Percentiles rank a stretch among this genome's conserved stretches.
Evolutionary conservation across 1,140 invertebrate species (phyloP).

Genomic region (Zaprionus ornatus): DNA sequence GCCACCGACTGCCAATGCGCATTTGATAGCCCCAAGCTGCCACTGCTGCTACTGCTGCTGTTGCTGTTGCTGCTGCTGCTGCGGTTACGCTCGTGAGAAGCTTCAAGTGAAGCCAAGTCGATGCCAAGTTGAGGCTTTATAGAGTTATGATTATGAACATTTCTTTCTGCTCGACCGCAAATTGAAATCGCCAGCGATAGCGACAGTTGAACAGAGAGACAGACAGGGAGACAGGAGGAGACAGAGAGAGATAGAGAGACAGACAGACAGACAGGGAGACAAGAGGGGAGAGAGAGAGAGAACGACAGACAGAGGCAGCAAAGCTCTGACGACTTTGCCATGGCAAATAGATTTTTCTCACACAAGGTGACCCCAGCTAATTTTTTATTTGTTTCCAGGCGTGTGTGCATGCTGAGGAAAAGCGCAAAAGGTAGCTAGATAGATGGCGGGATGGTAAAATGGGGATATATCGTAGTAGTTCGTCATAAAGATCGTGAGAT

Average conservation of each 20-base stretch:
- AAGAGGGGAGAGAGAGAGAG: conserved; percentile 7
- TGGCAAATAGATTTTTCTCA: conserved; percentile 63
- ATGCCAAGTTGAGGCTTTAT: conserved; percentile 47
- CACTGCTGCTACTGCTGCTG: background rate
- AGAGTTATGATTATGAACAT: conserved; percentile 65
- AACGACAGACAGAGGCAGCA: conserved; percentile 14
- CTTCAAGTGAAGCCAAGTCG: conserved; percentile 35
- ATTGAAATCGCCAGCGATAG: conserved; percentile 56
- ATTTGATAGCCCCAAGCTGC: conserved; percentile 36
- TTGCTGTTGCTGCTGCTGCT: conserved; percentile 39
- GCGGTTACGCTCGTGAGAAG: conserved; percentile 73
- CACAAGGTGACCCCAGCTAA: conserved; percentile 30
- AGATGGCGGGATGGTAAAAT: background rate
- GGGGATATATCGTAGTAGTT: background rate
- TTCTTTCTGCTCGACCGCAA: conserved; percentile 56
- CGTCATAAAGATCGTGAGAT: conserved; percentile 20
- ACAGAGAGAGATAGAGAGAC: conserved; percentile 12
- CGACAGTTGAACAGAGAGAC: conserved; percentile 33
- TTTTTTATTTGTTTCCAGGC: conserved; percentile 27
- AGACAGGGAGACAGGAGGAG: conserved; percentile 10
- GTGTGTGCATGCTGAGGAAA: conserved; percentile 7
- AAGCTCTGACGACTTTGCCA: conserved; percentile 8
- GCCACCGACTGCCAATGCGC: conserved; percentile 23
- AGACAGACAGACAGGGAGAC: conserved; percentile 17
- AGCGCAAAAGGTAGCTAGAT: conserved; percentile 7